Evolutionary conservation across 2,797 vertebrate species (phyloP), one percentile per base, ranked within the genome.

Genomic region (Xenentodon cancila): DNA sequence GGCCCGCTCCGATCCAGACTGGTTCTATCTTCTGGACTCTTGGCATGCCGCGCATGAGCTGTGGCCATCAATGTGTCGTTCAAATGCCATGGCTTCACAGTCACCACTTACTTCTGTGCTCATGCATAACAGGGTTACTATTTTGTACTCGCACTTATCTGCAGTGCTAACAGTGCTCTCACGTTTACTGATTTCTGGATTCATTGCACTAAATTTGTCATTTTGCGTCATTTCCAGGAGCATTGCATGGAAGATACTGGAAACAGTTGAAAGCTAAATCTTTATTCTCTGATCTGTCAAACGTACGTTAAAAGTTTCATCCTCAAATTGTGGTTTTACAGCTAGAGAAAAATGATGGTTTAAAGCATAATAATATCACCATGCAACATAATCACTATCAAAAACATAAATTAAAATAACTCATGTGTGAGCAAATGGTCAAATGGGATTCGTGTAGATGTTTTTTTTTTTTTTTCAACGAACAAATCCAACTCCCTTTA

Each of bases 21-120:
- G 91, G 85, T 91, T 92, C 91, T 89, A 90, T 94, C 91, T 93
- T 94, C 92, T 93, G 93, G 92, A 93, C 92, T 92, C 88, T 91
- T 93, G 92, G 92, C 92, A 92, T 78, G 79, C 76, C 60, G 53
- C 55, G 73, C 71, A 66, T 60, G 44, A 75, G 88, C 79, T 65
- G 85, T 53, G 84, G 91, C 92, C 90, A 91, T 91, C 90, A 91
- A 90, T 88, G 91, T 92, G 92, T 91, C 90, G 91, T 88, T 91
- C 88, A 88, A 91, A 90, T 90, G 91, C 90, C 90, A 89, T 65
- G 84, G 87, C 88, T 91, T 86, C 84, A 79, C 82, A 88, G 85
- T 74, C 80, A 84, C 81, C 88, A 70, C 79, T 76, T 77, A 85
- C 86, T 79, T 84, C 70, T 73, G 56, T 71, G 77, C 69, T 75